A percentile compares a stretch with the other conserved stretches of the same genome.
Conservation (phyloP, 2,888 invertebrate species). For the Morpho helenor region DNA sequence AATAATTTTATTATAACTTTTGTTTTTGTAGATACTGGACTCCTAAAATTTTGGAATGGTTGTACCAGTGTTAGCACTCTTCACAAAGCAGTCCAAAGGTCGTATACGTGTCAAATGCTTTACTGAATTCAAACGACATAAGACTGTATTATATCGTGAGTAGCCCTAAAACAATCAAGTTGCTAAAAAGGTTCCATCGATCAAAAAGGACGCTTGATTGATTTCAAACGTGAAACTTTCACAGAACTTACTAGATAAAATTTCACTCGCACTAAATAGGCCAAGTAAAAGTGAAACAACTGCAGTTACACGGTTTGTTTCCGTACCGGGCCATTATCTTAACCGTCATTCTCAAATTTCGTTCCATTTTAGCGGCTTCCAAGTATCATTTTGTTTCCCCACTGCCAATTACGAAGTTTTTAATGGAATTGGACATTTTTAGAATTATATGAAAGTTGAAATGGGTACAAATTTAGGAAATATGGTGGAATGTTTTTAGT, state of each 20-base stretch:
- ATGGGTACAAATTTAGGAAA: slow-evolving; percentile 1
- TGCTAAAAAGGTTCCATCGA: no score
- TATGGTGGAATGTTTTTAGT: not conserved
- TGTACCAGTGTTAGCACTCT: no score
- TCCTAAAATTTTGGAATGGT: no score
- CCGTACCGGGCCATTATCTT: slow-evolving; percentile 20
- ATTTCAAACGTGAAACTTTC: not conserved
- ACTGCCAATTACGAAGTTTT: slow-evolving; percentile 41
- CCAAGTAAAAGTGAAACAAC: slow-evolving; percentile 10
- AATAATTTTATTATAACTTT: no score
- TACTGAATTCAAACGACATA: no score
- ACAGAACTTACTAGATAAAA: slow-evolving; percentile 7
- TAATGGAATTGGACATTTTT: slow-evolving; percentile 40
- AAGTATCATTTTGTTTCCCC: slow-evolving; percentile 41
- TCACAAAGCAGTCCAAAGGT: no score
- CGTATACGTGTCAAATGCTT: no score
- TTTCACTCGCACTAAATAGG: slow-evolving; percentile 11
- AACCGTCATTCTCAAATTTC: slow-evolving; percentile 27
- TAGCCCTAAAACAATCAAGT: no score
- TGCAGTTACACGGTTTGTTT: slow-evolving; percentile 5
- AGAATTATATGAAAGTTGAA: slow-evolving; percentile 11
- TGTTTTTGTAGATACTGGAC: no score
- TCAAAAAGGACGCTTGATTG: no score
- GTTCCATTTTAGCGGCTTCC: slow-evolving; percentile 30
- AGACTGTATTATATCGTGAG: no score